Percentiles rank a stretch among this genome's conserved stretches.
phyloP scores from a whole-genome alignment of 2,113 vertebrate species.

The Stigmatopora argus region DNA sequence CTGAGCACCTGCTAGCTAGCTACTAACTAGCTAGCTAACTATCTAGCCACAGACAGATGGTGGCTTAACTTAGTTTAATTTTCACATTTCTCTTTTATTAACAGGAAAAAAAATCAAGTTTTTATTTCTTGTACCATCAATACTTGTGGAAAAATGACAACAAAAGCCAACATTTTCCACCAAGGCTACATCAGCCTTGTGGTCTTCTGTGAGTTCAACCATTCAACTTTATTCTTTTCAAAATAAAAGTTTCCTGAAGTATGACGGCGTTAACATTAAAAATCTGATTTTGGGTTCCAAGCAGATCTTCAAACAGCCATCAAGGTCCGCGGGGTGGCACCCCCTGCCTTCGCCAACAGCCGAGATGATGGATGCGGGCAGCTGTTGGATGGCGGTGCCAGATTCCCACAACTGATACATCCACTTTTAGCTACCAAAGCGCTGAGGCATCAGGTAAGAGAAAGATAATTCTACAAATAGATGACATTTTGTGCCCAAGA shows the following conservation, averaged over 20 bases:
- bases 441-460: constrained; percentile 13
- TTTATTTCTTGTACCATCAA: background rate
- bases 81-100: background rate
- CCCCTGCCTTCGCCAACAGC: constrained; percentile 12
- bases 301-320: constrained; percentile 3
- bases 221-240: background rate
- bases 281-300: background rate
- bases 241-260: background rate
- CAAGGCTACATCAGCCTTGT: background rate
- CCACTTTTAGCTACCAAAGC: constrained; percentile 21
- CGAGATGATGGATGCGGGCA: constrained; percentile 29
- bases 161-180: background rate
- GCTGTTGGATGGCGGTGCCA: constrained; percentile 39
- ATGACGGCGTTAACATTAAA: background rate
- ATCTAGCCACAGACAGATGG: background rate
- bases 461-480: background rate
- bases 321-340: constrained; percentile 49
- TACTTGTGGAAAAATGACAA: background rate
- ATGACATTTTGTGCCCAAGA: background rate
- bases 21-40: background rate
- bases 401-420: constrained; percentile 32
- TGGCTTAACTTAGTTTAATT: too few relatives aligned
- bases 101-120: background rate
- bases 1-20: background rate
- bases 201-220: background rate